These are phyloP conservation scores for Machaerirhynchus nigripectus DNA, from an alignment of 2,113 vertebrate species.

Conservation along the genomic window DNA sequence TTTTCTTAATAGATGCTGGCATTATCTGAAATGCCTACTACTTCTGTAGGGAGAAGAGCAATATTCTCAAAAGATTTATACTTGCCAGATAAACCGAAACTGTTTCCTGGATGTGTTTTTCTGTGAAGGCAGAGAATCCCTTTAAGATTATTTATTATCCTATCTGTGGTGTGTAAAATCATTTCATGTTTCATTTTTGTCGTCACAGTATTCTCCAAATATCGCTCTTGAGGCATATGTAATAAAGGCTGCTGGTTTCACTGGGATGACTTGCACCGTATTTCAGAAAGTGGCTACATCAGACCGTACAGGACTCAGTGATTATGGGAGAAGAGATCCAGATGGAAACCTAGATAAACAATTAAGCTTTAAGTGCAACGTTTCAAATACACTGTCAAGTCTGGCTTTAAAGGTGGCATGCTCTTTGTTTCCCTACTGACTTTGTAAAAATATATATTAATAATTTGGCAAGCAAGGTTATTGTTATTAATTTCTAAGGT, in stretches of 20 bases:
- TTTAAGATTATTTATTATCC: not conserved
- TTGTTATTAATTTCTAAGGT: not conserved
- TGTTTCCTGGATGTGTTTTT: not conserved
- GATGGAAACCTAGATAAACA: conserved; percentile 88
- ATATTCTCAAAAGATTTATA: not conserved
- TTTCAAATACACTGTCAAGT: conserved; percentile 88
- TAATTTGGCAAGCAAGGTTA: not conserved
- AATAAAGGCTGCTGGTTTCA: conserved; percentile 87
- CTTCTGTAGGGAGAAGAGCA: not conserved
- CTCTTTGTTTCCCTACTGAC: not conserved
- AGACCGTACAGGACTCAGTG: conserved; percentile 77
- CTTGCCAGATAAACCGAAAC: not conserved
- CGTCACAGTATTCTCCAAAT: conserved; percentile 88
- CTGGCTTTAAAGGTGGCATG: conserved; percentile 86
- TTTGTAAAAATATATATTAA: not conserved
- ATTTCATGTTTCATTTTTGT: conserved; percentile 38
- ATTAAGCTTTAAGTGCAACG: conserved; percentile 95
- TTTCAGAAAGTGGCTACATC: conserved; percentile 86
- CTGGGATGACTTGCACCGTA: conserved; percentile 94
- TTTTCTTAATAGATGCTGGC: conserved; percentile 2
- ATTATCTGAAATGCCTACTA: not conserved
- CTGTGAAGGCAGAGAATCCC: not conserved
- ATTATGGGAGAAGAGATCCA: conserved; percentile 76
- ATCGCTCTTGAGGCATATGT: conserved; percentile 93
- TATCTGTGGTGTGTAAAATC: not conserved